Evolutionary conservation across 2,888 invertebrate genomes (phyloP), one percentile per base, ranked within the genome.

Genomic region (Kuschelorhynchus macadamiae): DNA sequence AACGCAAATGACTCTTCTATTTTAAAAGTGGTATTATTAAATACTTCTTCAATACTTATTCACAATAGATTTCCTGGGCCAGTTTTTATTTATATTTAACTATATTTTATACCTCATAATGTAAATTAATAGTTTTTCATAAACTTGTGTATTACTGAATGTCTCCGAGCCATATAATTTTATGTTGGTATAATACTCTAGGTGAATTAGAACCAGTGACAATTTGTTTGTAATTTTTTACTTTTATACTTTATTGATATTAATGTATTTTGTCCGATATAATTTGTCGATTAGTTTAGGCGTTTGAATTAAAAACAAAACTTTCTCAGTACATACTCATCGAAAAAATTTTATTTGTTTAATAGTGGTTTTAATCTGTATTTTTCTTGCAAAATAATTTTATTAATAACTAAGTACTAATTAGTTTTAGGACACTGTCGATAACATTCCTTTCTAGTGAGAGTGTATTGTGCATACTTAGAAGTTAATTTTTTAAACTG

Each of bases 391-490:
- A n/a, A n/a, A n/a, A n/a, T n/a, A n/a, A 41, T 61, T 41, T 32
- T 46, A 50, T 53, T 9, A 46, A 49, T 57, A 20, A 32, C 30
- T 30, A 41, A 12, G 36, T 47, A 56, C 14, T 47, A 14, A 44
- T 12, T 59, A 63, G 55, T 46, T 47, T 41, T 64, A 65, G 65
- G 64, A 59, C 12, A 50, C 41, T 60, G 49, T 62, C 62, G 57
- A 70, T 74, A 50, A 74, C 76, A 76, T 76, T 76, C 76, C 76
- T 73, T 71, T 63, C 64, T 71, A 76, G 73, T 76, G 73, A 75
- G 72, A 75, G 71, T 50, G 61, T 70, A 70, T 71, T 73, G 60
- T 44, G 65, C 32, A 44, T 18, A 44, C 33, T 65, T 66, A 70
- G 52, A 25, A 44, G n/a, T 14, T 55, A 53, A 64, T 60, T 62